Evolutionary conservation across 2,113 vertebrate genomes (phyloP).

Genomic region (Zapornia atra): DNA sequence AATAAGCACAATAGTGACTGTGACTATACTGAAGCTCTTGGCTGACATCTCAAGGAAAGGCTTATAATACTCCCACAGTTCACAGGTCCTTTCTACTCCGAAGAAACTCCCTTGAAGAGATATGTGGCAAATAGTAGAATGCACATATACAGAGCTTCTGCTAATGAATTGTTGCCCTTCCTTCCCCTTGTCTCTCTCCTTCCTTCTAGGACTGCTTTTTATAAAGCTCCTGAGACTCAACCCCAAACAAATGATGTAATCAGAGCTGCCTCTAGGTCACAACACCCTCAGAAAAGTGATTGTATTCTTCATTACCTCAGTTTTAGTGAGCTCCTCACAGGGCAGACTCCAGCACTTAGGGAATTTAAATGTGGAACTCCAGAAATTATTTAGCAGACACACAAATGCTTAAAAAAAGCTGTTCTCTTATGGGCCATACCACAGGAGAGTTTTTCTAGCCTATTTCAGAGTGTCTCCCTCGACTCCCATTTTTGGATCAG

Average conservation of each 20-base stretch:
- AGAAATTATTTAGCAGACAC: background rate
- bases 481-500: background rate
- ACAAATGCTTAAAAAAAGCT: background rate
- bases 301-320: background rate
- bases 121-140: background rate
- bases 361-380: background rate
- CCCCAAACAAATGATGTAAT: constrained; percentile 75
- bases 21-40: constrained; percentile 8
- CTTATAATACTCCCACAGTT: background rate
- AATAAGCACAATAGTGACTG: constrained; percentile 17
- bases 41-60: constrained; percentile 64
- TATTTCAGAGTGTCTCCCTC: background rate
- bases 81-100: background rate
- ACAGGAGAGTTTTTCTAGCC: background rate
- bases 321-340: background rate
- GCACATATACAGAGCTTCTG: background rate
- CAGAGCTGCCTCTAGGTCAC: constrained; percentile 58
- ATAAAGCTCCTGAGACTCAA: constrained; percentile 51
- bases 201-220: constrained; percentile 50
- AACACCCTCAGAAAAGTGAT: constrained; percentile 22
- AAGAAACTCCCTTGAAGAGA: background rate
- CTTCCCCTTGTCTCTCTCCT: background rate
- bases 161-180: background rate
- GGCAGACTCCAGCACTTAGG: background rate
- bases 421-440: background rate